phyloP scores from a whole-genome alignment of 2,797 vertebrate genomes.

The Lindbergichthys nudifrons region DNA sequence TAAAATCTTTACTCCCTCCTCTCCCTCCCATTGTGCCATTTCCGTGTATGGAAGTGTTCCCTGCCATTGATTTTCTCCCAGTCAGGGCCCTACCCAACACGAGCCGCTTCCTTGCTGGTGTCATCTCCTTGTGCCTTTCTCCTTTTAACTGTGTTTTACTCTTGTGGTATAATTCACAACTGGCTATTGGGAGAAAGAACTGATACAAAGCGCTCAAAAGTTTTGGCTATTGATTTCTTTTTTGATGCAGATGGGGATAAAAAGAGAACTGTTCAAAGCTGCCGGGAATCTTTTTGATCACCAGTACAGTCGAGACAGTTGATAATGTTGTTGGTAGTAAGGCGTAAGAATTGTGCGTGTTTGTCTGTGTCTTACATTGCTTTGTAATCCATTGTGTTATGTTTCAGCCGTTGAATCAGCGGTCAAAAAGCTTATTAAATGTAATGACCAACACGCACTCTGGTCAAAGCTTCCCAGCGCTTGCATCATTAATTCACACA shows the following conservation, averaged over 20 bases:
- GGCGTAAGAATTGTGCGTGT: slow-evolving; percentile 35
- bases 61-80: slow-evolving; percentile 84
- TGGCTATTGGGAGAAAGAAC: slow-evolving; percentile 66
- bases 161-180: slow-evolving; percentile 79
- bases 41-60: slow-evolving; percentile 78
- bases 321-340: slow-evolving; percentile 61
- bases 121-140: slow-evolving; percentile 82
- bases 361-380: slow-evolving; percentile 42
- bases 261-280: slow-evolving; percentile 78
- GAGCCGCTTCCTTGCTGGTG: slow-evolving; percentile 77
- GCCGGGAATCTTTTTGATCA: slow-evolving; percentile 80
- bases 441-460: slow-evolving; percentile 34
- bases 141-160: slow-evolving; percentile 85
- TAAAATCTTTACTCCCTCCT: slow-evolving; percentile 65
- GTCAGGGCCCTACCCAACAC: slow-evolving; percentile 76
- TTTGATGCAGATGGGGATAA: slow-evolving; percentile 81
- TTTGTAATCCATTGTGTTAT: slow-evolving; percentile 65
- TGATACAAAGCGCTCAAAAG: slow-evolving; percentile 78
- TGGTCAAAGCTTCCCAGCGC: slow-evolving; percentile 22
- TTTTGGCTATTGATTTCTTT: slow-evolving; percentile 86
- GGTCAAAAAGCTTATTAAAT: slow-evolving; percentile 59
- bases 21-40: slow-evolving; percentile 78
- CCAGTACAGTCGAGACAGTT: slow-evolving; percentile 63
- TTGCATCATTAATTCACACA: slow-evolving; percentile 47
- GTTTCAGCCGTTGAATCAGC: slow-evolving; percentile 45